Evolutionary conservation across 1,140 invertebrate genomes (phyloP).

Genomic region (Eumeta japonica): DNA sequence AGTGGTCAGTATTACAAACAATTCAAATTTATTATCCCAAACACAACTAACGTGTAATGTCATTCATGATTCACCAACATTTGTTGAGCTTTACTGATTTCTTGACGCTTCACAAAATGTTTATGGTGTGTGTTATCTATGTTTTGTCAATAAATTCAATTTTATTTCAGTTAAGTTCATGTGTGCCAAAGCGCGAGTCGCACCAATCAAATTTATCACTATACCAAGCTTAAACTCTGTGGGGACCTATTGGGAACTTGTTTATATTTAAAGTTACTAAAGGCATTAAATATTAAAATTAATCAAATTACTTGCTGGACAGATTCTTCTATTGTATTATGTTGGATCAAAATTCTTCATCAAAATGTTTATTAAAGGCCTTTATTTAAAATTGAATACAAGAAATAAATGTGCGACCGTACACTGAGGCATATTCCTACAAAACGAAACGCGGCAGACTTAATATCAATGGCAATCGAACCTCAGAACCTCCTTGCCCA

Average conservation of each 20-base stretch:
- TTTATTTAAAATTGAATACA: conserved; percentile 7
- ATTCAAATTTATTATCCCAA: too few species aligned
- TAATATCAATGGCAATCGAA: conserved; percentile 8
- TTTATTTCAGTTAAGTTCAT: conserved; percentile 10
- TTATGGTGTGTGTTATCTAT: conserved; percentile 31
- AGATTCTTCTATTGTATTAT: conserved; percentile 2
- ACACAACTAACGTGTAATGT: too few species aligned
- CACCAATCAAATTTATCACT: conserved; percentile 1
- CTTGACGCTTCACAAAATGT: conserved; percentile 27
- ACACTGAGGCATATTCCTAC: conserved; percentile 9
- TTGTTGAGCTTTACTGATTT: too few species aligned
- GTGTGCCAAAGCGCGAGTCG: conserved; percentile 4
- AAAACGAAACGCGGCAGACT: conserved; percentile 9
- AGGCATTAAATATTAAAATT: conserved; percentile 10
- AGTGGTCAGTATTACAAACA: too few species aligned
- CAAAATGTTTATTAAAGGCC: background rate
- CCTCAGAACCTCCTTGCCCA: too few species aligned
- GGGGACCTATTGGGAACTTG: conserved; percentile 8
- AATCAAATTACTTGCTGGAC: conserved; percentile 4
- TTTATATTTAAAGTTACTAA: conserved; percentile 11
- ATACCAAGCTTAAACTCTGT: conserved; percentile 13
- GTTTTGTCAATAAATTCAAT: conserved; percentile 10
- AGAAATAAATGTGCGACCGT: conserved; percentile 6
- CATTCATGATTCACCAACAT: too few species aligned
- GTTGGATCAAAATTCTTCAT: conserved; percentile 5